Evolutionary conservation across 2,797 vertebrate genomes (phyloP), one percentile per base, ranked within the genome.

Genomic region (Tachyglossus aculeatus): DNA sequence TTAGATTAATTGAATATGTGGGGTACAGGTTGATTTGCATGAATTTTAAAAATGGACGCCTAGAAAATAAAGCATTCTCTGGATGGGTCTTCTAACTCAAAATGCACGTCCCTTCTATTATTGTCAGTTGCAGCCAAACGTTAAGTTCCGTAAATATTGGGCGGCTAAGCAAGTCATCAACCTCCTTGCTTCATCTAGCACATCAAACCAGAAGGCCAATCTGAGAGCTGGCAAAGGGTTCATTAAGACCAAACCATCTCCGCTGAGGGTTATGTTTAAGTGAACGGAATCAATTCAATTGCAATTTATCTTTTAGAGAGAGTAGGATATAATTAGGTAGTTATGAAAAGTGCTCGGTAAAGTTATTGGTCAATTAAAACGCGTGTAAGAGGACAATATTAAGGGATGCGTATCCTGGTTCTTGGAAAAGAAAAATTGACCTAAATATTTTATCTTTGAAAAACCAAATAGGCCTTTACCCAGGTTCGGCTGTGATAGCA

Each of bases 281-380:
- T 0, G 0, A 56, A 62, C 33, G 14, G 18, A 57, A 74, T 4
- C 47, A 70, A 43, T 67, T 71, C 61, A 70, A 74, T 78, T 80
- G 50, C 81, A 81, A 85, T 69, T 85, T 78, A 80, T 67, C 45
- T 80, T 67, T 29, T 81, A 61, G 5, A 50, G 33, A 50, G 79
- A 13, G 32, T 77, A 39, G 41, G 41, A 68, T 62, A 43, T 33
- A 83, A 84, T 74, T 69, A 73, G 40, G 45, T 71, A 60, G 39
- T 15, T 66, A 78, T 40, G 60, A 43, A 55, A 84, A 77, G 65
- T 51, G 4, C 62, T 63, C 78, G 9, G 25, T 62, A 41, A 82
- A 86, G 32, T 61, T 71, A 76, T 37, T 39, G 12, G 22, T 65
- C 2, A 1, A 59, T 81, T 74, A 78, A 15, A 74, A 86, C 52